Percentiles rank a stretch among this genome's conserved stretches.
Evolutionary conservation across 1,140 invertebrate genomes (phyloP).

Genomic region (Myzus persicae): DNA sequence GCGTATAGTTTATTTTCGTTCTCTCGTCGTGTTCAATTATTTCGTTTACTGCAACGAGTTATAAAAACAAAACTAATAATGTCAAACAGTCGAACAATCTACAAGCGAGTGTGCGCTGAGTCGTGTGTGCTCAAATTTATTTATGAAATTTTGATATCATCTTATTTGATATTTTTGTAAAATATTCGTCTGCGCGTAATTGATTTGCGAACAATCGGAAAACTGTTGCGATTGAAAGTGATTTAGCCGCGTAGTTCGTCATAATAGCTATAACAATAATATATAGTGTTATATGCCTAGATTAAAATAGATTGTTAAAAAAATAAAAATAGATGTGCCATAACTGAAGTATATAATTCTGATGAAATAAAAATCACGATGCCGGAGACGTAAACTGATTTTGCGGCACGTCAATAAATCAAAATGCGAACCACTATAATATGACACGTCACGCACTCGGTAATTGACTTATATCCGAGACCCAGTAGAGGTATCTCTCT

Average conservation of each 20-base stretch:
- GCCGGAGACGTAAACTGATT: neutral
- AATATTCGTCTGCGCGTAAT: neutral
- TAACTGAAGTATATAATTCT: neutral
- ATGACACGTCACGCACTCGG: conserved; percentile 45
- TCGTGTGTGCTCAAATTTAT: neutral
- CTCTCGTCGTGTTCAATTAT: neutral
- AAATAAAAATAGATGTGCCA: neutral
- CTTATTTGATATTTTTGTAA: neutral
- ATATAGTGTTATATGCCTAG: neutral
- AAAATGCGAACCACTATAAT: conserved; percentile 18
- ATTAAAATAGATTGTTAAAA: conserved; percentile 6
- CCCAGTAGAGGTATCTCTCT: neutral
- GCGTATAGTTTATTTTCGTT: neutral
- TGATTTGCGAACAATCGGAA: neutral
- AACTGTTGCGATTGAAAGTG: neutral
- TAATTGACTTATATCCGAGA: conserved; percentile 53
- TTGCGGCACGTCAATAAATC: conserved; percentile 34
- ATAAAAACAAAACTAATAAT: conserved; percentile 1
- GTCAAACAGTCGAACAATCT: neutral
- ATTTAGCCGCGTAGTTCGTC: neutral
- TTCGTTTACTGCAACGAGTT: neutral
- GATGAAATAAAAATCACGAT: neutral
- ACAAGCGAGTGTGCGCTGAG: neutral
- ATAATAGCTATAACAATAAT: neutral
- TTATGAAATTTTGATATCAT: neutral